These are phyloP conservation scores for Sphenopsis melanotis DNA, from an alignment of 2,797 vertebrate species.

Conservation along the genomic window DNA sequence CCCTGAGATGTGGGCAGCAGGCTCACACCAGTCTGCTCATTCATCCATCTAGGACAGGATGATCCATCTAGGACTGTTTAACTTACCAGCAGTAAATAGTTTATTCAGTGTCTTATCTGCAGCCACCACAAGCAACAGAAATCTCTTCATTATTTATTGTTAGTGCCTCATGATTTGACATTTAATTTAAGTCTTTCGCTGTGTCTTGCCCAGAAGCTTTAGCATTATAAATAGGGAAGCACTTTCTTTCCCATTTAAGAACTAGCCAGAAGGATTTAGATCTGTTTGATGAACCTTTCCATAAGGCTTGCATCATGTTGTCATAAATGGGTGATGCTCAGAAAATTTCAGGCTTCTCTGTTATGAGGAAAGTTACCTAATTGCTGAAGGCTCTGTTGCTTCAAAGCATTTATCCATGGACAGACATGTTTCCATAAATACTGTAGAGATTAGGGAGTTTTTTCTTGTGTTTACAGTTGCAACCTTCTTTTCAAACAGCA, in stretches of 20 bases:
- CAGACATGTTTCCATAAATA: not conserved
- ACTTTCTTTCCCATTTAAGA: constrained; percentile 34
- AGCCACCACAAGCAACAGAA: constrained; percentile 40
- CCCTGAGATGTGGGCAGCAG: not conserved
- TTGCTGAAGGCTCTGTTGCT: not conserved
- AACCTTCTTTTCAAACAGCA: not conserved
- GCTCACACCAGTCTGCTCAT: not conserved
- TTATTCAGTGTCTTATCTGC: constrained; percentile 28
- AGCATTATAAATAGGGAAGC: constrained; percentile 39
- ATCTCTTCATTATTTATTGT: constrained; percentile 52
- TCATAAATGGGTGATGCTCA: not conserved
- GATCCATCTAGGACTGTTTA: not conserved
- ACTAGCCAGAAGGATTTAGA: constrained; percentile 17
- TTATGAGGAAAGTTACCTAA: not conserved
- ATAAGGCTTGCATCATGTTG: not conserved
- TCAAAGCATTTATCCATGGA: not conserved
- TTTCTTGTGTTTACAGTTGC: not conserved
- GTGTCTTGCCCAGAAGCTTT: constrained; percentile 40
- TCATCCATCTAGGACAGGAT: not conserved
- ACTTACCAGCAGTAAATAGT: constrained; percentile 14
- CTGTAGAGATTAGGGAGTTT: not conserved
- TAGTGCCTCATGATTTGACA: constrained; percentile 47
- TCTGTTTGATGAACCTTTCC: not conserved
- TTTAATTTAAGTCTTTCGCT: constrained; percentile 56
- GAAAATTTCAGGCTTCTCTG: not conserved